Evolutionary conservation across 2,797 vertebrate genomes (phyloP).

Genomic region (Scarus forsteni): DNA sequence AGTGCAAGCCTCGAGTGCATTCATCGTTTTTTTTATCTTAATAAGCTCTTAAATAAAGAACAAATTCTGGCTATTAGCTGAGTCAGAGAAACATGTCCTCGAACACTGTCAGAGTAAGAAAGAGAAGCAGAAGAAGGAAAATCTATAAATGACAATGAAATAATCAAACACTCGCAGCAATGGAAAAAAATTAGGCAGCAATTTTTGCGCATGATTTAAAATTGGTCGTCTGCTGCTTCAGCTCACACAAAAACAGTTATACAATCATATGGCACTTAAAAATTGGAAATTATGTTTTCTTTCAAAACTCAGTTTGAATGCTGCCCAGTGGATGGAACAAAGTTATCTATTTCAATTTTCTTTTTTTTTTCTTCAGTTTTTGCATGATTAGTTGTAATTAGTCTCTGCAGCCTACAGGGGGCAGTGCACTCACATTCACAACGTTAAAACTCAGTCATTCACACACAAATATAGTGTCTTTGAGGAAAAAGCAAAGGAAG

Average conservation of each 20-base stretch:
- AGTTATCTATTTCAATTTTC: neutral
- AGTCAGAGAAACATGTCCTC: constrained; percentile 27
- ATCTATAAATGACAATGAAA: constrained; percentile 9
- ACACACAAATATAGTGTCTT: constrained; percentile 66
- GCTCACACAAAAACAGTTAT: constrained; percentile 30
- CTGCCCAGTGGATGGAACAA: constrained; percentile 15
- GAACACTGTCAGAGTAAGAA: constrained; percentile 53
- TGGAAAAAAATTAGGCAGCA: constrained; percentile 22
- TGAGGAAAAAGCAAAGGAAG: constrained; percentile 29
- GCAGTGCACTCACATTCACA: constrained; percentile 53
- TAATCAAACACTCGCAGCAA: constrained; percentile 7
- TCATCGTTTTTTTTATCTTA: constrained; percentile 38
- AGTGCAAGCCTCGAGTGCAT: constrained; percentile 68
- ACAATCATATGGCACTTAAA: constrained; percentile 71
- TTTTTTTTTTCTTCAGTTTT: constrained; percentile 10
- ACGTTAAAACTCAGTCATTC: constrained; percentile 12
- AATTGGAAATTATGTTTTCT: constrained; percentile 18
- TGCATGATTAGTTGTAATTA: constrained; percentile 34
- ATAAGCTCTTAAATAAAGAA: constrained; percentile 36
- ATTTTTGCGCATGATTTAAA: constrained; percentile 14
- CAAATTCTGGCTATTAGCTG: neutral
- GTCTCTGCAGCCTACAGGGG: constrained; percentile 52
- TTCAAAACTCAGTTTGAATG: constrained; percentile 17
- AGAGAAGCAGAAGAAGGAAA: constrained; percentile 21
- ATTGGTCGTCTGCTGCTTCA: neutral